Conservation (phyloP, 2,113 vertebrate genomes). For the Heliornis fulica region DNA sequence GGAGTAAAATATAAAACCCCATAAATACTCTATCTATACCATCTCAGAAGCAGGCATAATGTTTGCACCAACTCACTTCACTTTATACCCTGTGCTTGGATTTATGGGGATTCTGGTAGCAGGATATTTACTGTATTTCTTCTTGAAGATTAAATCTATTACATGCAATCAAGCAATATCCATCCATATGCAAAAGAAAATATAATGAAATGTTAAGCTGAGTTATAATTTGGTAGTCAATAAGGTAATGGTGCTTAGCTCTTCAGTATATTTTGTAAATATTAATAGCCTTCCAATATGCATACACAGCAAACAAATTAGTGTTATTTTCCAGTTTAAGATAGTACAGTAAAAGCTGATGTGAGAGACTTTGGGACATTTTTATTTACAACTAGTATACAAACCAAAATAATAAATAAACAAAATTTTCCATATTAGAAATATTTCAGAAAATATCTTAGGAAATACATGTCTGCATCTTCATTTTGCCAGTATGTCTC, state of each 20-base stretch:
- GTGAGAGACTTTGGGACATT: not conserved
- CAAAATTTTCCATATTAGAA: not conserved
- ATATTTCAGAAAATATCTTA: not conserved
- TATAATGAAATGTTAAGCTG: not conserved
- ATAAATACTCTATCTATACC: not conserved
- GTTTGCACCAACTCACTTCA: not conserved
- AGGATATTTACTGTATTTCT: not conserved
- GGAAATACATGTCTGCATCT: not conserved
- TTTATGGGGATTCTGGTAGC: not conserved
- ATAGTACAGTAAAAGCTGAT: not conserved
- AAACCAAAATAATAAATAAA: not conserved
- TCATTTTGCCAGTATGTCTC: not conserved
- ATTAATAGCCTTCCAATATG: not conserved
- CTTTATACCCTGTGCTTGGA: not conserved
- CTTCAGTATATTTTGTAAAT: not conserved
- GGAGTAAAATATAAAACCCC: not conserved
- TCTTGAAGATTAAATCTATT: not conserved
- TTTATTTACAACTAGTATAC: not conserved
- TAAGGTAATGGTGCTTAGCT: not conserved
- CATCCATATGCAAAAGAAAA: not conserved
- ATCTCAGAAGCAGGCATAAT: not conserved
- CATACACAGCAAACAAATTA: not conserved
- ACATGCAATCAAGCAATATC: not conserved
- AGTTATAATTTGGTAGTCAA: not conserved
- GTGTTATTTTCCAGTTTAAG: not conserved